Conservation (phyloP, 2,797 vertebrate genomes). For the Garrulus glandarius region DNA sequence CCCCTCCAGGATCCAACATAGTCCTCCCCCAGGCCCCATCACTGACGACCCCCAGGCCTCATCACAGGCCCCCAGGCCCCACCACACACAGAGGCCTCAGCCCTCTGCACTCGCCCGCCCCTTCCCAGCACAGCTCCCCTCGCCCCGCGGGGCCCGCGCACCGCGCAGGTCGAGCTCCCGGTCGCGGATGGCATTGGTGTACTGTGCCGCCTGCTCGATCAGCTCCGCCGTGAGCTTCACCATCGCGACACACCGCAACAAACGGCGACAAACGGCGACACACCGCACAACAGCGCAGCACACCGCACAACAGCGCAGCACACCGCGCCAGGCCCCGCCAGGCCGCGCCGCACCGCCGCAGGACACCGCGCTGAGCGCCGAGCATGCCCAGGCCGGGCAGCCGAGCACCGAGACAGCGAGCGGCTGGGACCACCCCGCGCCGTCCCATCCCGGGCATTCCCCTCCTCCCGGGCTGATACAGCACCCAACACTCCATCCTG, state of each 20-base stretch:
- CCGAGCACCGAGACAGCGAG: not conserved
- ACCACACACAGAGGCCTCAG: not conserved
- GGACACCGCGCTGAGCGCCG: not conserved
- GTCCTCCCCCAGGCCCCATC: not conserved
- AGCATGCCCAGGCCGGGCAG: not conserved
- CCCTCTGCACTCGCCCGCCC: too few species aligned
- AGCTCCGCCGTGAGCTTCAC: constrained; percentile 92
- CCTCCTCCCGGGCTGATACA: too few species aligned
- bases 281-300: too few species aligned
- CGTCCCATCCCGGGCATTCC: too few species aligned
- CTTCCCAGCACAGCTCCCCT: not conserved
- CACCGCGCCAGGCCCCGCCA: too few species aligned
- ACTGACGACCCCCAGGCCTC: too few species aligned
- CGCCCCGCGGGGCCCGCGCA: constrained; percentile 25
- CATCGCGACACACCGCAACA: constrained; percentile 70
- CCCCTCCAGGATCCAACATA: not conserved
- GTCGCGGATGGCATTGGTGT: constrained; percentile 91
- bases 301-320: accelerated
- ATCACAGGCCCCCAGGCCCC: not conserved
- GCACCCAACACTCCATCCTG: accelerated
- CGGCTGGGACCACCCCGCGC: not conserved
- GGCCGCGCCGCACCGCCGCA: too few species aligned
- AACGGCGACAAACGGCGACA: accelerated
- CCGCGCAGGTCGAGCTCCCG: constrained; percentile 90
- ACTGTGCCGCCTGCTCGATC: constrained; percentile 93